Base-by-base conservation (phyloP, 2,113 vertebrate species). In the Cariama cristata region DNA sequence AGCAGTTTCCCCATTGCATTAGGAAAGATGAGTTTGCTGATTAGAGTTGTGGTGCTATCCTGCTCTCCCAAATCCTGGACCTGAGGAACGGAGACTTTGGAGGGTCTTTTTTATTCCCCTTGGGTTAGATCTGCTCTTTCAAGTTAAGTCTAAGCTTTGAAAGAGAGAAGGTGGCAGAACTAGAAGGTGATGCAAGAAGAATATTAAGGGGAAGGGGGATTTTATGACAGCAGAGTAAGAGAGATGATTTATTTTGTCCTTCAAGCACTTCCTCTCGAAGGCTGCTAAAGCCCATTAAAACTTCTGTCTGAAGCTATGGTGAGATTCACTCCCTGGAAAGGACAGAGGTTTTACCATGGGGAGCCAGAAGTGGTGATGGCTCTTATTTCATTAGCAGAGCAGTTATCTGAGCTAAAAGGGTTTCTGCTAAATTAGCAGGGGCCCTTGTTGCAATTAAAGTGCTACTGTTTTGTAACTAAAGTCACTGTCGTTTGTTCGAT, bases 171-270 rank as follows among this genome's bases (percentile, higher is more conserved):
- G 83, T 72, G 69, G 77, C 66, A 90, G 81, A 87, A 62, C 21
- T 23, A 30, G 91, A 55, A 63, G 42, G 59, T n/a, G 83, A 85
- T 75, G 40, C 73, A 87, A 53, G 81, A 91, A 52, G 95, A 91
- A 58, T 93, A 30, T 87, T 63, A 85, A 97, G 60, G 83, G 94
- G 80, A 82, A 85, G 92, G 90, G 91, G 90, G 73, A 52, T 79
- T 89, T 95, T 90, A 47, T 96, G 97, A 62, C 93, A 95, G 71
- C 45, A 8, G 12, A 62, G 56, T 40, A 42, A 90, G 53, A 81
- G 47, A 79, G 66, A 15, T 93, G 90, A 96, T 91, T 95, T 93
- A 86, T 97, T 90, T 91, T 95, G 88, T 86, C 92, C 90, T 97
- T 96, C 19, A 28, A 88, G 85, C 32, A 42, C 53, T 90, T 83